Evolutionary conservation across 2,888 invertebrate species (phyloP).

Genomic region (Metalampra italica): DNA sequence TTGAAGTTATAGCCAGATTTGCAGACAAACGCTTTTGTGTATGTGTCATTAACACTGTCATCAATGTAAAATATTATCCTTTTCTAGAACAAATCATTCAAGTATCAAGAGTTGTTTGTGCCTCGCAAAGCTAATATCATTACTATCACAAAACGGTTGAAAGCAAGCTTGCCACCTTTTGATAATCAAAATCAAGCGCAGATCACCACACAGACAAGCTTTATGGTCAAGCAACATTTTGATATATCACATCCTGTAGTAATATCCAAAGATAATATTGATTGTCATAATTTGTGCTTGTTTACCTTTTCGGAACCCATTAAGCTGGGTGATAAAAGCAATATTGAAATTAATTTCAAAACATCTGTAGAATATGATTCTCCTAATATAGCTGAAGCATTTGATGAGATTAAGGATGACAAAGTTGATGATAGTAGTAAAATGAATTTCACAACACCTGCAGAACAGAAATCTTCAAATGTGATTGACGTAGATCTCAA

Average conservation of each 20-base stretch:
- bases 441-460: not conserved
- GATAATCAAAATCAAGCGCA: not conserved
- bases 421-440: not conserved
- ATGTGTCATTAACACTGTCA: no score
- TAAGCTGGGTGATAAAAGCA: conserved; percentile 2
- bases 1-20: no score
- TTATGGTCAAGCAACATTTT: conserved; percentile 5
- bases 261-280: conserved; percentile 17
- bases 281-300: conserved; percentile 18
- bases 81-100: conserved; percentile 55
- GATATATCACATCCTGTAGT: conserved; percentile 26
- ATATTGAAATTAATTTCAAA: not conserved
- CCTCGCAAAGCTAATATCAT: conserved; percentile 32
- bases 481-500: not conserved
- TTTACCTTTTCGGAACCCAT: conserved; percentile 29
- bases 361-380: not conserved
- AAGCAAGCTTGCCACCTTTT: not conserved
- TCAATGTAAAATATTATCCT: conserved; percentile 10
- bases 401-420: not conserved
- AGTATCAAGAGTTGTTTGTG: conserved; percentile 47
- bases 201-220: not conserved
- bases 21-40: not conserved
- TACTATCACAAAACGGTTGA: conserved; percentile 21
- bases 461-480: no score
- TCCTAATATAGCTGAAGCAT: not conserved